These are phyloP conservation scores for Halcyon chelicuti DNA, from an alignment of 2,797 vertebrate species.

Conservation along the genomic window DNA sequence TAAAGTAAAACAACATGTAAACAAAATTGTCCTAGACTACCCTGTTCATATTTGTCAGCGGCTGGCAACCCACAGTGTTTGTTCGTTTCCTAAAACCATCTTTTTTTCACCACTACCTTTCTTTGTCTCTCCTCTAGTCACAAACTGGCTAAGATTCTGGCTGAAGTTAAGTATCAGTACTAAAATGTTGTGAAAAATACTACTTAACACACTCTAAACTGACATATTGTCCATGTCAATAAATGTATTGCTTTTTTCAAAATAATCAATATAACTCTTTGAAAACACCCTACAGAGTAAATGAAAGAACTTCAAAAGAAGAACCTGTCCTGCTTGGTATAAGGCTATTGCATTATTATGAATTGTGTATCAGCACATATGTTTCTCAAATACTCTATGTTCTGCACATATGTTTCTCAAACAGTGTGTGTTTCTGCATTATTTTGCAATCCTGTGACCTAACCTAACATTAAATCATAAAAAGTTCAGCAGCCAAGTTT, in stretches of 20 bases:
- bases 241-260: neutral
- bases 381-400: slow-evolving; percentile 8
- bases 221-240: neutral
- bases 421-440: neutral
- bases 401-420: slow-evolving; percentile 42
- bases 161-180: neutral
- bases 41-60: slow-evolving; percentile 10
- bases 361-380: neutral
- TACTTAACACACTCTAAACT: neutral
- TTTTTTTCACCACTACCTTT: slow-evolving; percentile 43
- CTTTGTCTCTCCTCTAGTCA: slow-evolving; percentile 23
- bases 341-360: neutral
- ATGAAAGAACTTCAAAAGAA: neutral
- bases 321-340: neutral
- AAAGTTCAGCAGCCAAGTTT: neutral
- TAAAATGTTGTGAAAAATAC: slow-evolving; percentile 26
- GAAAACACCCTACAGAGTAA: slow-evolving; percentile 9
- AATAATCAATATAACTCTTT: neutral
- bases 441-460: slow-evolving; percentile 11
- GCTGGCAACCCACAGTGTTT: slow-evolving; percentile 56
- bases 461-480: slow-evolving; percentile 14
- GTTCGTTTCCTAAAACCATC: slow-evolving; percentile 17
- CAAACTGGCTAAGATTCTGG: neutral
- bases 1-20: slow-evolving; percentile 16
- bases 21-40: slow-evolving; percentile 33